phyloP scores from a whole-genome alignment of 2,113 vertebrate species.

The Myxocyprinus asiaticus region DNA sequence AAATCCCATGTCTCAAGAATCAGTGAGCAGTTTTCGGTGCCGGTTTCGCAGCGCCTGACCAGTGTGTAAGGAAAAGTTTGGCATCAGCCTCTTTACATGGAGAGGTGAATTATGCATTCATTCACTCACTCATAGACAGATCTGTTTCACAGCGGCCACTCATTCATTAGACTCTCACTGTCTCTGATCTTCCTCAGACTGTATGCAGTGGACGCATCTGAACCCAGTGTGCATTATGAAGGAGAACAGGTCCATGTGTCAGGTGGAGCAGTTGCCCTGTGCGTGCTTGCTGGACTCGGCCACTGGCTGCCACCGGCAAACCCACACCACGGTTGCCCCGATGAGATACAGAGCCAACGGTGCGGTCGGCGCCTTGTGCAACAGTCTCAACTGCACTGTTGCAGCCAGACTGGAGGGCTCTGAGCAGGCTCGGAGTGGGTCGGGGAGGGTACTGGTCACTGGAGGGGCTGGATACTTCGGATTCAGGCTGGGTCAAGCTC shows the following conservation, averaged over 20 bases:
- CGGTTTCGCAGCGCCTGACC: not conserved
- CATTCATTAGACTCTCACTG: conserved; percentile 35
- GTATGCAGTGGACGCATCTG: conserved; percentile 20
- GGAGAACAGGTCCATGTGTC: conserved; percentile 52
- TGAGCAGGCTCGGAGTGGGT: not conserved
- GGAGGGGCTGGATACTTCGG: conserved; percentile 93
- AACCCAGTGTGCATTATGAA: conserved; percentile 52
- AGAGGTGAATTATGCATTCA: conserved; percentile 52
- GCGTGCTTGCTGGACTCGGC: conserved; percentile 43
- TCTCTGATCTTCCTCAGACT: conserved; percentile 31
- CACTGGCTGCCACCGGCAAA: conserved; percentile 35
- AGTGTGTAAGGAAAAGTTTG: conserved; percentile 39
- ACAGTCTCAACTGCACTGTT: conserved; percentile 49
- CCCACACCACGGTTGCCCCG: not conserved
- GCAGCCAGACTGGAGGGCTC: conserved; percentile 53
- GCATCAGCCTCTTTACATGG: conserved; percentile 9
- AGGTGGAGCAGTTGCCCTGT: conserved; percentile 63
- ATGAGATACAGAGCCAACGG: conserved; percentile 61
- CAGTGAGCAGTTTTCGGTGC: too few species aligned
- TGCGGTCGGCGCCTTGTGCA: conserved; percentile 51
- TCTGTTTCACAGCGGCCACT: conserved; percentile 29
- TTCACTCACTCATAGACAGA: conserved; percentile 40
- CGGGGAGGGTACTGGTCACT: conserved; percentile 81
- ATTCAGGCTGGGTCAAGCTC: conserved; percentile 80
- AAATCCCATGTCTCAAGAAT: too few species aligned